Evolutionary conservation across 1,140 invertebrate species (phyloP), one percentile per base, ranked within the genome.

Genomic region (Capitella teleta): DNA sequence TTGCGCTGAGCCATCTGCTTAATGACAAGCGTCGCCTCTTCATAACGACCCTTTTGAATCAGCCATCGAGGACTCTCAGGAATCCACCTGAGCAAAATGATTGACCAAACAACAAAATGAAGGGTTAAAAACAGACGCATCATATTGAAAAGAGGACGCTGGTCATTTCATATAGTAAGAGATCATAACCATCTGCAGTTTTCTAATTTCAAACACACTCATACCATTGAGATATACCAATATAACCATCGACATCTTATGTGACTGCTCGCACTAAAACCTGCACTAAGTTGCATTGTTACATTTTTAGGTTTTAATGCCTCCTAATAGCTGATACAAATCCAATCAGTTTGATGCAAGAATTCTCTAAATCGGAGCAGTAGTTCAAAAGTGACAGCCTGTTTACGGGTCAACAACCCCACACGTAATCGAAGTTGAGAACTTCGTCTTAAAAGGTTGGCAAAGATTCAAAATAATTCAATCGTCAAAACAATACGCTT

Each of bases 61-160:
- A 58, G 42, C 57, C 57, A 58, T 21, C 57, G 47, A 2, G 57
- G 54, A n/a, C 53, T 56, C 21, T 58, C 57, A 5, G 57, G 57
- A 23, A 58, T 41, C 40, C 52, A 49, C 23, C 56, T 57, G 32
- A n/a, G 18, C 3, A 47, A 18, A 3, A 45, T 30, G 26, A 21
- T 10, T 25, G 21, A 44, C 14, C 12, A 44, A 10, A n/a, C n/a
- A 10, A 8, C 30, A n/a, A 10, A 10, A 10, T 32, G 30, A 32
- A 32, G 8, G 30, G 30, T 10, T 10, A 32, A n/a, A 32, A n/a
- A 32, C 30, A 32, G 8, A 10, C n/a, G 30, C 8, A 32, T 32
- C n/a, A 32, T 10, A 32, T 32, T 10, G 30, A 32, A 10, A 32
- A 10, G 30, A n/a, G 30, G 8, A 32, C 8, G n/a, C 8, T n/a